Percentiles rank a stretch among this genome's conserved stretches.
Conservation (phyloP, 2,888 invertebrate genomes). For the Sesamia inferens region DNA sequence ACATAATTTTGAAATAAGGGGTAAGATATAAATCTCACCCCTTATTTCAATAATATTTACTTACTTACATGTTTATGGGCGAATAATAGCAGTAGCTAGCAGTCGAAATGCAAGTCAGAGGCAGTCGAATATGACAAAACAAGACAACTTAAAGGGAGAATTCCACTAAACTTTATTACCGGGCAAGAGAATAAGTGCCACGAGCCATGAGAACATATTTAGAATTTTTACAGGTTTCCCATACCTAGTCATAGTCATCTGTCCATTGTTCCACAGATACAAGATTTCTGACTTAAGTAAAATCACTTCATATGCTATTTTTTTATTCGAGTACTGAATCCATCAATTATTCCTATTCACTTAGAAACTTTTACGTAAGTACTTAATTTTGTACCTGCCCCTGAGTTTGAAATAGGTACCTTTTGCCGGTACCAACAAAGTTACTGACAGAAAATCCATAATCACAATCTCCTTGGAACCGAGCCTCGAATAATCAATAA, state of each 20-base stretch:
- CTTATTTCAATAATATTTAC: no score
- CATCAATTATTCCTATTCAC: neutral
- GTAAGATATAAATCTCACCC: no score
- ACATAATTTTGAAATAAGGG: no score
- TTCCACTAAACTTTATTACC: neutral
- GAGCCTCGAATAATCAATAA: constrained; percentile 54
- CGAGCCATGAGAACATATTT: neutral
- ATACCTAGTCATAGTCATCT: neutral
- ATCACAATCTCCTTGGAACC: constrained; percentile 5
- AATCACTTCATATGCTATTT: neutral
- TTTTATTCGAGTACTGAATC: neutral
- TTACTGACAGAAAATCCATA: constrained; percentile 5
- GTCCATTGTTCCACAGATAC: neutral
- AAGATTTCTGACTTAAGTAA: neutral
- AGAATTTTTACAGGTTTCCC: neutral
- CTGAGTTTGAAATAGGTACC: neutral
- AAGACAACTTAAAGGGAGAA: neutral
- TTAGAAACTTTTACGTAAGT: neutral
- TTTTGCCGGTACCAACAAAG: neutral
- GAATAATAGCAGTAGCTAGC: no score
- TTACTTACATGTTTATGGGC: no score
- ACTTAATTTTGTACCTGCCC: neutral
- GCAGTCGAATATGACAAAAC: no score
- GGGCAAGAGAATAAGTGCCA: no score
- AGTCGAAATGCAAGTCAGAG: no score